phyloP scores from a whole-genome alignment of 2,888 invertebrate genomes.

The Eupsilia transversa region DNA sequence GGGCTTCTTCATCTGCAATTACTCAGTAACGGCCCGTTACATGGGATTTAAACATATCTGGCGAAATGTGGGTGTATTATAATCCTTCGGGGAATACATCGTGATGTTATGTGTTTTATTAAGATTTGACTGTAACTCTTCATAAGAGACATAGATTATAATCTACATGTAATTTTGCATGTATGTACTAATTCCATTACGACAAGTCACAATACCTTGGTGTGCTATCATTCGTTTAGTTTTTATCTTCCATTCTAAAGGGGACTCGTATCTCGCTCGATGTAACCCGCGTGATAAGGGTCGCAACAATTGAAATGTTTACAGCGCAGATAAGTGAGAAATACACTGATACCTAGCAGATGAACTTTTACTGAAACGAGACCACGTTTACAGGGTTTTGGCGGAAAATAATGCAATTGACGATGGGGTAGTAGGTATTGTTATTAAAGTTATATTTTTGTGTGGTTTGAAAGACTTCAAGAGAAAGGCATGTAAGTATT shows the following conservation, averaged over 20 bases:
- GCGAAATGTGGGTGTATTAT: not conserved
- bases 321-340: slow-evolving; percentile 36
- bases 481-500: not conserved
- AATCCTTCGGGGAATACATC: not conserved
- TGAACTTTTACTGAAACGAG: slow-evolving; percentile 12
- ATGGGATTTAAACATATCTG: not conserved
- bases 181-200: too few species aligned
- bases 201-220: not conserved
- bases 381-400: not conserved
- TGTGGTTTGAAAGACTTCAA: not conserved
- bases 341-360: slow-evolving; percentile 8
- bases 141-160: not conserved
- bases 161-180: not conserved
- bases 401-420: not conserved
- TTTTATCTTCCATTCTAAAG: slow-evolving; percentile 2
- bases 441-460: not conserved
- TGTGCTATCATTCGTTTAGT: slow-evolving; percentile 3
- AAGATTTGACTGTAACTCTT: not conserved
- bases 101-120: not conserved
- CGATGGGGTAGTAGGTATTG: not conserved
- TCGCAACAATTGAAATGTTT: slow-evolving; percentile 44
- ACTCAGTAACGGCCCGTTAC: not conserved
- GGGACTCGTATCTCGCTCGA: slow-evolving; percentile 3
- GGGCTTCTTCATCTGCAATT: not conserved
- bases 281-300: slow-evolving; percentile 27